Percentiles rank a stretch among this genome's conserved stretches.
Conservation (phyloP, 2,797 vertebrate species). For the Halcyon smyrnensis region DNA sequence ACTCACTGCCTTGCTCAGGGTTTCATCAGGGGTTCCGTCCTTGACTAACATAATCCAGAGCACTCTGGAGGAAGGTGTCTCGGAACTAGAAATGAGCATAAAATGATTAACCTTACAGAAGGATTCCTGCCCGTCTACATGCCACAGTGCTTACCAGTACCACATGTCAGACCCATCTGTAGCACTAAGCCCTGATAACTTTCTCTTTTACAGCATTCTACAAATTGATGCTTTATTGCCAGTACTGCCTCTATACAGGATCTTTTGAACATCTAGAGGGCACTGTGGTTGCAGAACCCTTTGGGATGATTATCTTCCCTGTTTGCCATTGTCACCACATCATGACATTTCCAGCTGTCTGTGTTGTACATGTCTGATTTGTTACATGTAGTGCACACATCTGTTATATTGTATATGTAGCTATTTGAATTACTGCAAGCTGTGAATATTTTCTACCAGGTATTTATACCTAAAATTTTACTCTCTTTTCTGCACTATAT, state of each 20-base stretch:
- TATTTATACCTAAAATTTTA: background rate
- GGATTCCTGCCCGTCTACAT: background rate
- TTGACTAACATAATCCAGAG: background rate
- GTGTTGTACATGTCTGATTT: background rate
- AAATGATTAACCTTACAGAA: background rate
- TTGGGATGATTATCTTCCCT: background rate
- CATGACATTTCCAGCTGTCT: background rate
- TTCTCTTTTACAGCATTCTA: background rate
- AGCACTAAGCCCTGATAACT: too few relatives aligned
- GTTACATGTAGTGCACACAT: background rate
- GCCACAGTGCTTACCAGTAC: background rate
- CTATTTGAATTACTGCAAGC: background rate
- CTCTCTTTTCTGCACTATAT: background rate
- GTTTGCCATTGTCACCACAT: background rate
- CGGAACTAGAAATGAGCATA: background rate
- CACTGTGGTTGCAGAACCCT: background rate
- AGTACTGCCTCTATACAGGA: too few relatives aligned
- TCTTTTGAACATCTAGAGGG: background rate
- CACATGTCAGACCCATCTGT: accelerated
- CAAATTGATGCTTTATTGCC: background rate
- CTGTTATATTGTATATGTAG: background rate
- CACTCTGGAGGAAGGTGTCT: background rate
- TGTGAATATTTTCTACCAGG: background rate
- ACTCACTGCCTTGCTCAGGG: background rate
- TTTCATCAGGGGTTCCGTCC: background rate